Evolutionary conservation across 2,797 vertebrate species (phyloP), one percentile per base, ranked within the genome.

Genomic region (Acrocephalus scirpaceus): DNA sequence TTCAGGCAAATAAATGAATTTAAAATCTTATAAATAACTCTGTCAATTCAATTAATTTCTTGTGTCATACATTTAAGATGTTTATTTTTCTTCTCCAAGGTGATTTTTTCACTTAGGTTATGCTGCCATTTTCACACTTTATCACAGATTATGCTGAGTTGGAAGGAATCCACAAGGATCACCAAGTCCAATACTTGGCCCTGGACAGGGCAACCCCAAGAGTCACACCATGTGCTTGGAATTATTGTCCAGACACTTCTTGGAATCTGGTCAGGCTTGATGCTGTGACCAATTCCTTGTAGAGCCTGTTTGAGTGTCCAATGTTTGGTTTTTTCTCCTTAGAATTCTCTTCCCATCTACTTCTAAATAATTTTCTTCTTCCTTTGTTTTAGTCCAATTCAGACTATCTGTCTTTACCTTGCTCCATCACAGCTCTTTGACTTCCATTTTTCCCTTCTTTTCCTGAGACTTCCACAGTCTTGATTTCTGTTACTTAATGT

Each of bases 1-100:
- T 76, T 95, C 94, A 92, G 44, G 90, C 92, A 94, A 94, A 81
- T 92, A 95, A 84, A 95, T 94, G 5, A 86, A 54, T 92, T 81
- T 73, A 38, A 36, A 84, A 57, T 76, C 66, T 88, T 78, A 60
- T 42, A 86, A 88, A 81, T 69, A 78, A 58, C 19, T 79, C 56
- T 83, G 40, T 78, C 73, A 32, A 51, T 75, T 81, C 44, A 54
- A 77, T 77, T 90, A 71, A 88, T 93, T 95, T 78, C 11, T 86
- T 86, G 22, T 26, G 32, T 75, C 23, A 42, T 30, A 40, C 14
- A 27, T 92, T 78, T 86, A 54, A 86, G 30, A 54, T 66, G 38
- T 42, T 69, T 58, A 62, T 86, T 69, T 88, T 86, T 93, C 48
- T 74, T 90, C 40, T 23, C 19, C 16, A 32, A 74, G 26, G 44